Evolutionary conservation across 30 jellyfish, hydroid and myxozoan genomes (phyloP), one percentile per base, ranked within the genome.

Genomic region (Sanderia malayensis): DNA sequence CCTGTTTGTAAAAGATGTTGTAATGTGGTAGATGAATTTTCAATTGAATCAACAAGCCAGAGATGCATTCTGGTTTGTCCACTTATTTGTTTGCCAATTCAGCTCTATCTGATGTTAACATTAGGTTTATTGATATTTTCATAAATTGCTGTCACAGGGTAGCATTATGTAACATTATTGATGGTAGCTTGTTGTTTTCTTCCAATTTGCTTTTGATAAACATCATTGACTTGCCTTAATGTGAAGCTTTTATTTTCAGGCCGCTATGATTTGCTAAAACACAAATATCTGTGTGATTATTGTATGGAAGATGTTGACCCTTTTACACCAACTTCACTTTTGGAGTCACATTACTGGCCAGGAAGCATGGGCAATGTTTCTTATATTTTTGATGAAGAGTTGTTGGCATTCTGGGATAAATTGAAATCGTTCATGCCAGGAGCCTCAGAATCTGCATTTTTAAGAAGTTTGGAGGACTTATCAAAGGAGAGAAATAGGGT

Each of bases 301-400:
- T 71, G 84, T 32, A 25, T 8, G 61, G 59, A 53, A 26, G 62
- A 28, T 28, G n/a, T 22, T 30, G 84, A 71, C 37, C 84, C 84
- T 11, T 71, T 71, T 29, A 25, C 28, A 8, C 59, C 52, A 23
- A 53, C 8, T 10, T 22, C 20, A 30, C 53, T 71, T 13, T 28
- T 71, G 15, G 37, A 71, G 61, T 71, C 75, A 24, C 74, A 71
- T 52, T 71, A 71, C 30, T 71, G 84, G 84, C 84, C 84, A 13
- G 84, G 84, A 24, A 71, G 45, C 44, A 67, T 63, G 23, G 64
- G 24, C 11, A 28, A 34, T 18, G 22, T 31, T 18, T 33, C 61
- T 25, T 71, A 29, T 22, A 20, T 71, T 23, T 10, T 71, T 26
- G 74, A 47, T 25, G 84, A 71, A 19, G 61, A 71, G 17, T 46